A percentile compares a stretch with the other conserved stretches of the same genome.
Conservation (phyloP, 2,113 vertebrate species). For the Zapornia atra region DNA sequence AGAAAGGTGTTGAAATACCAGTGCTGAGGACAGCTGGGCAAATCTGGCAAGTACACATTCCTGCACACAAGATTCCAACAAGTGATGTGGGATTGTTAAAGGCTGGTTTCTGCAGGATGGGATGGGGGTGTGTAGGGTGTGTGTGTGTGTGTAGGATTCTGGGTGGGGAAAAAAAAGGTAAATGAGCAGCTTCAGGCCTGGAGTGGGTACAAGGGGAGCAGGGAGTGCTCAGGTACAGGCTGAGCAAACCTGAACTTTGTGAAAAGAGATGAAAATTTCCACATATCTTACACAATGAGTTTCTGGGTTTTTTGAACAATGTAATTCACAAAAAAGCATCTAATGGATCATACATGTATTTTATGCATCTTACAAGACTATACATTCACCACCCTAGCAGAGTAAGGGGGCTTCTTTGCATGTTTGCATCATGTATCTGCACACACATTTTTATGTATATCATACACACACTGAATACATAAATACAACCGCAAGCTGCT, state of each 20-base stretch:
- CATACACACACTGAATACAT: not conserved
- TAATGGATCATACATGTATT: not conserved
- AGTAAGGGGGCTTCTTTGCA: not conserved
- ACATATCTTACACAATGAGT: fast-evolving
- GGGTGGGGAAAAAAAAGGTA: not conserved
- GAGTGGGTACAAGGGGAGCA: too few species aligned
- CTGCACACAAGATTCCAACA: not conserved
- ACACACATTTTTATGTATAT: not conserved
- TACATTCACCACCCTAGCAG: not conserved
- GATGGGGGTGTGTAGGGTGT: too few species aligned
- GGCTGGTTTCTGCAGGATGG: too few species aligned
- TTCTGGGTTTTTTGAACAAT: not conserved
- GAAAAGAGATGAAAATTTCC: not conserved
- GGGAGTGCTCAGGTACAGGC: not conserved
- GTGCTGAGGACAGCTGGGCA: not conserved
- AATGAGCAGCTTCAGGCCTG: not conserved
- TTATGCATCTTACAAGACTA: not conserved
- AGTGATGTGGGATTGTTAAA: not conserved
- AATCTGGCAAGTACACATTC: too few species aligned
- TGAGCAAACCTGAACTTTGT: not conserved
- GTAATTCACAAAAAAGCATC: not conserved
- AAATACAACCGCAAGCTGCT: not conserved
- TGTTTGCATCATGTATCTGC: not conserved
- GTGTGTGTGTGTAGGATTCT: too few species aligned
- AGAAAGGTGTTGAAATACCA: not conserved